Evolutionary conservation across 1,140 invertebrate genomes (phyloP), one percentile per base, ranked within the genome.

Genomic region (Drosophila tani): DNA sequence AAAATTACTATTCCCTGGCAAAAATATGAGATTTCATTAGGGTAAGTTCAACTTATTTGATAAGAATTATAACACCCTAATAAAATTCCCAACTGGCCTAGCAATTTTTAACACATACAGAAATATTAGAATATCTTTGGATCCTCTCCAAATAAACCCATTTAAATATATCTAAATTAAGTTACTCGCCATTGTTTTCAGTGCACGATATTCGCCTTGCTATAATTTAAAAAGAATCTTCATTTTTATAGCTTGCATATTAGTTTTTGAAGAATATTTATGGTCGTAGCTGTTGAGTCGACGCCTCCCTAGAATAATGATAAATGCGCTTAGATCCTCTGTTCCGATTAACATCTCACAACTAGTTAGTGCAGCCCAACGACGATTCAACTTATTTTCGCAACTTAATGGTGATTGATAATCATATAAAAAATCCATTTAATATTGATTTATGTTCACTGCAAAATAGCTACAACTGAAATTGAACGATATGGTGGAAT

Each of bases 371-470:
- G 55, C 63, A 50, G 57, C 35, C 75, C 50, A 77, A 46, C 53
- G 32, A 71, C 27, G 38, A 73, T 68, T 77, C 55, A 55, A 68
- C 74, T 77, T 69, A 56, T 68, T 77, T 69, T 69, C 40, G 6
- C 67, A 73, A 77, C 63, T 68, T 77, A 77, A 77, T 69, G 64
- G 75, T 77, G 75, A 77, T 77, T 77, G 75, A 77, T 77, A 77
- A 77, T 77, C 74, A 43, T 59, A 76, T 76, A 38, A 71, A 59
- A 71, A 71, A 59, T 50, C 46, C 53, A 73, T 73, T 73, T 73
- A 50, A 53, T 38, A 32, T 43, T 77, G 75, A 77, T 77, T 77
- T 77, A 77, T 77, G 55, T 40, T 38, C 19, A 0, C 29, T 58
- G 46, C 11, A 43, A 59, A 49, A 70, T 71, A 35, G 51, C 19